Evolutionary conservation across 1,140 invertebrate genomes (phyloP).

Genomic region (Tribolium madens): DNA sequence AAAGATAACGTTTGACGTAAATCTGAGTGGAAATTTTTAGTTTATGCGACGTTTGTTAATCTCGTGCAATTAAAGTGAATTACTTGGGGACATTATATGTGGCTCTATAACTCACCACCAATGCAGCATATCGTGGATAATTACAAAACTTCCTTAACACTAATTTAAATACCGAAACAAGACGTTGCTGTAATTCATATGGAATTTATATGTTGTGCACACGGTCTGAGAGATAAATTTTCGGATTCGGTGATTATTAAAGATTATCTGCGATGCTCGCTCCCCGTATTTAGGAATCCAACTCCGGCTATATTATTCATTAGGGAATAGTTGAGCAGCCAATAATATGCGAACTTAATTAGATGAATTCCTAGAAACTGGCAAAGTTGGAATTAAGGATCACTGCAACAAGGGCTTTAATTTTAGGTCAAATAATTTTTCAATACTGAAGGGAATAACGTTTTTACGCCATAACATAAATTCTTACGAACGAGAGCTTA

Average conservation of each 20-base stretch:
- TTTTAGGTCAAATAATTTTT: not conserved
- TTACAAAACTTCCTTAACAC: slow-evolving; percentile 36
- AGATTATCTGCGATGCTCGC: slow-evolving; percentile 6
- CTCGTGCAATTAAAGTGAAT: slow-evolving; percentile 49
- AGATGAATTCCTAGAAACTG: slow-evolving; percentile 32
- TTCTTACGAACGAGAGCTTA: slow-evolving; percentile 5
- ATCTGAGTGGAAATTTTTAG: not conserved
- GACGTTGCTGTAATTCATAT: slow-evolving; percentile 14
- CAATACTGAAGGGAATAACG: slow-evolving; percentile 17
- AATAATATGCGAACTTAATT: slow-evolving; percentile 49
- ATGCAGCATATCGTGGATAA: slow-evolving; percentile 42
- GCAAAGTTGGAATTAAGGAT: slow-evolving; percentile 1
- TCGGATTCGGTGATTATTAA: slow-evolving; percentile 31
- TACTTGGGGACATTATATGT: slow-evolving; percentile 40
- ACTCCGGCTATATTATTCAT: slow-evolving; percentile 35
- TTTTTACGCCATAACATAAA: slow-evolving; percentile 28
- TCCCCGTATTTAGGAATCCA: not conserved
- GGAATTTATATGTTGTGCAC: slow-evolving; percentile 10
- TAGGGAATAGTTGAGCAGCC: slow-evolving; percentile 27
- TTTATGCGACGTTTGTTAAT: slow-evolving; percentile 39
- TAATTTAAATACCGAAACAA: slow-evolving; percentile 43
- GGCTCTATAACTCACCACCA: slow-evolving; percentile 39
- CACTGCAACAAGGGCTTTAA: not conserved
- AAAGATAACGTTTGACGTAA: slow-evolving; percentile 21
- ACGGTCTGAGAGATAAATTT: slow-evolving; percentile 1